Evolutionary conservation across 2,888 invertebrate genomes (phyloP), one percentile per base, ranked within the genome.

Genomic region (Acleris literana): DNA sequence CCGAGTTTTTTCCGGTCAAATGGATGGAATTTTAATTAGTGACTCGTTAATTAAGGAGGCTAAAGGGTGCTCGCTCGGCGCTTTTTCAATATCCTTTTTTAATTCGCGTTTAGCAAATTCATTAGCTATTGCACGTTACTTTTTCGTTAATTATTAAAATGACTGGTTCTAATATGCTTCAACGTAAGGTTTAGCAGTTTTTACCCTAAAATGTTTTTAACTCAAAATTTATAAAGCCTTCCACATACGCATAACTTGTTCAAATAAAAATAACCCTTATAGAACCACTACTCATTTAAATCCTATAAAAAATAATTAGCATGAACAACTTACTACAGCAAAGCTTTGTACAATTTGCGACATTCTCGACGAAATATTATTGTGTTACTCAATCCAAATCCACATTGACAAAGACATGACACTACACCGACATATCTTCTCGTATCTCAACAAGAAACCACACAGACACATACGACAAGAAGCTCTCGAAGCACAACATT

Each of bases 11-110:
- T 84, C 82, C 84, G 79, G 81, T 82, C 82, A 81, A 86, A 85
- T 82, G 84, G 84, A 87, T 85, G 87, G 87, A 86, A 89, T 90
- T 91, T 90, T 91, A 91, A 91, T 92, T 89, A 90, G 83, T 82
- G 79, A 81, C 77, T 80, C 83, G 84, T 88, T 90, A 89, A 90
- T 90, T 89, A 88, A 85, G 82, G 81, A 81, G 76, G 77, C 79
- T 79, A 81, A 86, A 79, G 77, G 79, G 78, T 78, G 78, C 78
- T 73, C 75, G 73, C 72, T 76, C 71, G 73, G 72, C 74, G 74
- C 74, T 73, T 72, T 71, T 74, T 73, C 74, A 72, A 74, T 68
- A 72, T 72, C 69, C 69, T 71, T 69, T 65, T 69, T 73, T 68
- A 55, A 69, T 68, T 64, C 63, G 52, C 63, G 69, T 68, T 72